Conservation (phyloP, 64 coral and sea anemone genomes). For the Acropora tenuis region DNA sequence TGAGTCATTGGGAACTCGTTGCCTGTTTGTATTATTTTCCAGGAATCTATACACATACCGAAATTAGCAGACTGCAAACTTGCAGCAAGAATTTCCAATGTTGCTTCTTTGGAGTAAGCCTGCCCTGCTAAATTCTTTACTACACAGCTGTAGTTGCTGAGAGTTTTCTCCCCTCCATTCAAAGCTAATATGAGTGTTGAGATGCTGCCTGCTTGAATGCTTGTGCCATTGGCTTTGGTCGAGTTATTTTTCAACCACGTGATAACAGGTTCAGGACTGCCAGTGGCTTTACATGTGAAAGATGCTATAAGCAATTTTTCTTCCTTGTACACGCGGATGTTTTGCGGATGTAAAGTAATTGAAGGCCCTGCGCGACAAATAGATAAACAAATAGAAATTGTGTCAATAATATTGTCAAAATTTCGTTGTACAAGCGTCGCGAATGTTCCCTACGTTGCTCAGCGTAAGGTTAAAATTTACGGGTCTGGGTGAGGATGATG, state of each 20-base stretch:
- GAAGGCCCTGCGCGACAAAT: neutral
- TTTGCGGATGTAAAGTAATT: neutral
- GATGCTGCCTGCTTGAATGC: neutral
- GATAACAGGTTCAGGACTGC: neutral
- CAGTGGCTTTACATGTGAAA: neutral
- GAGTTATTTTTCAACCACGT: slow-evolving; percentile 13
- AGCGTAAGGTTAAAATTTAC: too few species aligned
- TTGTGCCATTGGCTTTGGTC: neutral
- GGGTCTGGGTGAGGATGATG: too few species aligned
- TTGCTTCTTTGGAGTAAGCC: neutral
- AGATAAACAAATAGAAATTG: neutral
- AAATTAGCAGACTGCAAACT: neutral
- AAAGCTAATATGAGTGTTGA: neutral
- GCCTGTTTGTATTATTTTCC: too few species aligned
- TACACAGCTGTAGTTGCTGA: neutral
- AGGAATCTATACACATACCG: neutral
- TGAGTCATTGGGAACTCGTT: too few species aligned
- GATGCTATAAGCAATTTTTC: neutral
- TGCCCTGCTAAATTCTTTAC: neutral
- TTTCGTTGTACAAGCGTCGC: too few species aligned
- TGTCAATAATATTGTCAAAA: neutral
- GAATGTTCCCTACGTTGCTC: too few species aligned
- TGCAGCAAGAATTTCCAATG: neutral
- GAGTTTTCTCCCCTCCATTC: neutral
- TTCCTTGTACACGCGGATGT: neutral